Base-by-base conservation (phyloP, 2,113 vertebrate genomes). In the Agelaius tricolor region DNA sequence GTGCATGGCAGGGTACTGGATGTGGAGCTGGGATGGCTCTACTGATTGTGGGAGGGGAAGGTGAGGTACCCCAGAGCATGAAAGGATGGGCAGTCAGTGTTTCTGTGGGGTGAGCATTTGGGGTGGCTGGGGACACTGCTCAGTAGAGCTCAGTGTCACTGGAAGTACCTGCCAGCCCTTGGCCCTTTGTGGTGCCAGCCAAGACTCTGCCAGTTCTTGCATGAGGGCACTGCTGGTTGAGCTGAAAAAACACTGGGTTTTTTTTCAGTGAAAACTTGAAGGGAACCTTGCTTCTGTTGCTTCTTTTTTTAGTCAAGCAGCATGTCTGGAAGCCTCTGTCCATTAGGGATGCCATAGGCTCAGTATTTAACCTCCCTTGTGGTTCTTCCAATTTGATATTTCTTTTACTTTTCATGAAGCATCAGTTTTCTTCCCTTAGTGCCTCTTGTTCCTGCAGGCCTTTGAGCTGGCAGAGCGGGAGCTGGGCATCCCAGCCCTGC, bases 391-490 rank as follows among this genome's bases (percentile, higher is more conserved):
- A 10, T 37, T 67, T 57, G 41, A 15, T 57, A 46, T 57, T 57
- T 57, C 41, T 57, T 8, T 47, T 80, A 46, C 26, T 47, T 80
- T 67, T 67, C 13, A 5, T 46, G 33, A 80, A 37, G 24, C 11
- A 10, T 84, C 35, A 13, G 2, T 74, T 78, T 93, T 67, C 17
- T 65, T 31, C 67, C 73, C 28, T 79, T 72, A 73, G 55, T 4
- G 2, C 23, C 28, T 82, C 46, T 84, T 49, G 4, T 88, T 92
- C 51, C 65, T 63, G 44, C 66, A 99, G 99, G 99, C 99, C 9
- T 99, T 99, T 95, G 98, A 99, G 84, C 96, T 99, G 97, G 99
- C 99, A 1, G 99, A 99, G 97, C 96, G 97, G 41, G 98, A 99
- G 96, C 97, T 99, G 96, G 99, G 99, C 39, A 99, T 99, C 91